Percentiles rank a stretch among this genome's conserved stretches.
Evolutionary conservation across 2,113 vertebrate species (phyloP).

Genomic region (Periophthalmus modestus): DNA sequence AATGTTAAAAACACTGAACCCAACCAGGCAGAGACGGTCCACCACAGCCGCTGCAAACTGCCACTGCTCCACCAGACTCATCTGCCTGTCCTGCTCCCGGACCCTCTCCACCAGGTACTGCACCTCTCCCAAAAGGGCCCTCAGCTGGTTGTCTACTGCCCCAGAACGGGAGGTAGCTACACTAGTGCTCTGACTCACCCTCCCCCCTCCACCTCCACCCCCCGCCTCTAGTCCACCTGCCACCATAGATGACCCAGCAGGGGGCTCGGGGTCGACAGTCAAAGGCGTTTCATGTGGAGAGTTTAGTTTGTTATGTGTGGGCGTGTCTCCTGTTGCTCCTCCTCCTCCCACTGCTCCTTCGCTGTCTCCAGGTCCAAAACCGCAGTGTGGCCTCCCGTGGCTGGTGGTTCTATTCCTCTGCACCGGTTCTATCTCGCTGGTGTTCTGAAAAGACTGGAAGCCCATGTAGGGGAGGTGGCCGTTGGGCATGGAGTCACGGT

Average conservation of each 20-base stretch:
- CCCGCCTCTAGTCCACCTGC: slow-evolving; percentile 70
- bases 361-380: slow-evolving; percentile 36
- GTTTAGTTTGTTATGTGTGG: slow-evolving; percentile 66
- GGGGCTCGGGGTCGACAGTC: slow-evolving; percentile 43
- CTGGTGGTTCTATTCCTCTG: slow-evolving; percentile 50
- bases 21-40: slow-evolving; percentile 80
- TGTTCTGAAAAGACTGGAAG: slow-evolving; percentile 71
- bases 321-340: slow-evolving; percentile 34
- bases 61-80: slow-evolving; percentile 76
- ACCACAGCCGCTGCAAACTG: slow-evolving; percentile 82
- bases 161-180: slow-evolving; percentile 61
- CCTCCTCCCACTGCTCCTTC: slow-evolving; percentile 29
- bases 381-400: slow-evolving; percentile 45
- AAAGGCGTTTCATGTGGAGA: slow-evolving; percentile 72
- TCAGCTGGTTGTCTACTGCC: slow-evolving; percentile 78
- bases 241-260: slow-evolving; percentile 38
- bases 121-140: slow-evolving; percentile 77
- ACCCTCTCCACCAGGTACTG: slow-evolving; percentile 76
- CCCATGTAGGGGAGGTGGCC: slow-evolving; percentile 78
- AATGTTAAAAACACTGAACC: slow-evolving; percentile 83
- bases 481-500: slow-evolving; percentile 65
- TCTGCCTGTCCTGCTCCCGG: slow-evolving; percentile 76
- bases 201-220: slow-evolving; percentile 16
- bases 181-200: slow-evolving; percentile 25
- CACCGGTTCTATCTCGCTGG: slow-evolving; percentile 59